phyloP scores from a whole-genome alignment of 1,140 invertebrate species.

The Drosophila asahinai region DNA sequence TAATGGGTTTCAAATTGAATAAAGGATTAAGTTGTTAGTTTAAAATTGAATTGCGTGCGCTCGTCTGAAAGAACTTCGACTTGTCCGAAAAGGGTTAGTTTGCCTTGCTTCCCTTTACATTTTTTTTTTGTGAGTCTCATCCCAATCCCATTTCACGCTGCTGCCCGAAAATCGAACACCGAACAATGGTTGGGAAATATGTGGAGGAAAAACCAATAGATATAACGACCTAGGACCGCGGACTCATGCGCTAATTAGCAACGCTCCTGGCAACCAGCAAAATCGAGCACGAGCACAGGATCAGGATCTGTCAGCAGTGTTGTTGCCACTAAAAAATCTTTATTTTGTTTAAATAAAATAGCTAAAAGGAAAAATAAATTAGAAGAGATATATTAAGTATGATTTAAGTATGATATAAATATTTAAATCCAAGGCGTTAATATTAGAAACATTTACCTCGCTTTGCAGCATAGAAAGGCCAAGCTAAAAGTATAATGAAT shows the following conservation, averaged over 20 bases:
- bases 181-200: constrained; percentile 24
- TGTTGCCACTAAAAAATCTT: background rate
- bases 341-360: background rate
- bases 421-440: background rate
- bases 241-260: constrained; percentile 70
- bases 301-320: constrained; percentile 3
- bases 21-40: constrained; percentile 85
- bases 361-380: too few relatives aligned
- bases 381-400: background rate
- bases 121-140: constrained; percentile 6
- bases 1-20: constrained; percentile 86
- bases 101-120: background rate
- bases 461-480: too few relatives aligned
- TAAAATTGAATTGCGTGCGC: constrained; percentile 83
- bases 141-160: constrained; percentile 49
- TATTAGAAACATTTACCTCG: too few relatives aligned
- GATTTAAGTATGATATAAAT: background rate
- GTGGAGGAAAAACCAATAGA: constrained; percentile 59
- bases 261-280: constrained; percentile 68
- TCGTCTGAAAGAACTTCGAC: constrained; percentile 61
- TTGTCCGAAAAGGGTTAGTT: constrained; percentile 46
- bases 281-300: constrained; percentile 4
- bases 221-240: constrained; percentile 53
- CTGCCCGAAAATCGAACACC: constrained; percentile 40
- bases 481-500: too few relatives aligned